A percentile compares a stretch with the other conserved stretches of the same genome.
Conservation (phyloP, 2,113 vertebrate genomes). For the Pelodiscus sinensis region DNA sequence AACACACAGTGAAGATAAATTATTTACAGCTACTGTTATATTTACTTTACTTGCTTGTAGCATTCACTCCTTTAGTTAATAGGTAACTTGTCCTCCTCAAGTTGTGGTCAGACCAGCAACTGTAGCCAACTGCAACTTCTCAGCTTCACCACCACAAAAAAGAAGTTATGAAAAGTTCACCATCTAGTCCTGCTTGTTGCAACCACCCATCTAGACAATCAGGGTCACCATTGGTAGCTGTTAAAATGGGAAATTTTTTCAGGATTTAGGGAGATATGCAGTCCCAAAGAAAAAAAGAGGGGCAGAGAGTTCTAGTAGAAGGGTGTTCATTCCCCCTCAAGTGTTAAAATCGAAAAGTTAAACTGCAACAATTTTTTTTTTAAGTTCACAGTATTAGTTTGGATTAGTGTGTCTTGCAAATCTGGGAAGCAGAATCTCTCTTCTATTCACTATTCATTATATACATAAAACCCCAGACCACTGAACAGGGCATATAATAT, state of each 20-base stretch:
- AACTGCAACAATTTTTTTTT: not conserved
- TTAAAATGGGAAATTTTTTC: not conserved
- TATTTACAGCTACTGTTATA: not conserved
- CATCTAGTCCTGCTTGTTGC: not conserved
- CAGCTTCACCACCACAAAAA: not conserved
- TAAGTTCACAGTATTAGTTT: not conserved
- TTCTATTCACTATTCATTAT: not conserved
- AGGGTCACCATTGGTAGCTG: not conserved
- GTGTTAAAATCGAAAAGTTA: not conserved
- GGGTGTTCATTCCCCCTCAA: not conserved
- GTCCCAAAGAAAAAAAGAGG: not conserved
- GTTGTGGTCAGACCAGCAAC: not conserved
- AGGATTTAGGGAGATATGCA: not conserved
- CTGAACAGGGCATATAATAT: not conserved
- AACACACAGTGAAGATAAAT: not conserved
- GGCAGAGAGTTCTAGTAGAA: not conserved
- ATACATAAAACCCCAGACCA: not conserved
- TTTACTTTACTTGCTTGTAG: not conserved
- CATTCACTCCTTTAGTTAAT: not conserved
- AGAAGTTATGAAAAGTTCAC: not conserved
- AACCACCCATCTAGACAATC: not conserved
- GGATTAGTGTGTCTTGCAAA: conserved; percentile 5
- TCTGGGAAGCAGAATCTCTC: not conserved
- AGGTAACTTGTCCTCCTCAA: not conserved
- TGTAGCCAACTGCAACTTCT: not conserved